Conservation (phyloP, 2,797 vertebrate species). For the Poeciliopsis presidionis region DNA sequence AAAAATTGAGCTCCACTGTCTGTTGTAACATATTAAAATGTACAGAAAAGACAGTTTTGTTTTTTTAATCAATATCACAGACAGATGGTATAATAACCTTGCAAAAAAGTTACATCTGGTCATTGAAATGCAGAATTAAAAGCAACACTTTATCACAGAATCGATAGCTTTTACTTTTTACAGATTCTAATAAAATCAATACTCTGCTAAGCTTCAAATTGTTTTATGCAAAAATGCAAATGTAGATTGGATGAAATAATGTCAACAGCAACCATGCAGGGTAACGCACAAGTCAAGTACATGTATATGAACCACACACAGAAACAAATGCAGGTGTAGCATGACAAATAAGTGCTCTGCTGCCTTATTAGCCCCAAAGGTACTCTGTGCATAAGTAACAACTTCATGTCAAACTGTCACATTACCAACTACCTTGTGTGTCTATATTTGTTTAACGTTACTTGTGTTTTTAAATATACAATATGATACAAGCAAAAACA, state of each 20-base stretch:
- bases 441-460: conserved; percentile 2
- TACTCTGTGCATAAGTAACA: conserved; percentile 67
- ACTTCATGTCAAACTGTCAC: conserved; percentile 81
- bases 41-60: neutral
- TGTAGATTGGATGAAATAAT: neutral
- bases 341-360: conserved; percentile 63
- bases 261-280: neutral
- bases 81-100: neutral
- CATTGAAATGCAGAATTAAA: neutral
- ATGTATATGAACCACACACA: neutral
- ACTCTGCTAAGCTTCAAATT: neutral
- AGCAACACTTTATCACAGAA: neutral
- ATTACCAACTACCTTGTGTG: conserved; percentile 5
- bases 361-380: conserved; percentile 82
- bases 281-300: neutral
- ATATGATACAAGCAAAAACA: neutral
- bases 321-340: neutral
- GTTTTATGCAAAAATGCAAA: neutral
- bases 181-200: too few relatives aligned
- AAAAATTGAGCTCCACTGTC: neutral
- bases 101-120: neutral
- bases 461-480: neutral
- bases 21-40: neutral
- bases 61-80: neutral
- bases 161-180: too few relatives aligned